A percentile compares a stretch with the other conserved stretches of the same genome.
These are phyloP conservation scores for Diarsia rubi DNA, from an alignment of 2,888 invertebrate species.

Conservation along the genomic window DNA sequence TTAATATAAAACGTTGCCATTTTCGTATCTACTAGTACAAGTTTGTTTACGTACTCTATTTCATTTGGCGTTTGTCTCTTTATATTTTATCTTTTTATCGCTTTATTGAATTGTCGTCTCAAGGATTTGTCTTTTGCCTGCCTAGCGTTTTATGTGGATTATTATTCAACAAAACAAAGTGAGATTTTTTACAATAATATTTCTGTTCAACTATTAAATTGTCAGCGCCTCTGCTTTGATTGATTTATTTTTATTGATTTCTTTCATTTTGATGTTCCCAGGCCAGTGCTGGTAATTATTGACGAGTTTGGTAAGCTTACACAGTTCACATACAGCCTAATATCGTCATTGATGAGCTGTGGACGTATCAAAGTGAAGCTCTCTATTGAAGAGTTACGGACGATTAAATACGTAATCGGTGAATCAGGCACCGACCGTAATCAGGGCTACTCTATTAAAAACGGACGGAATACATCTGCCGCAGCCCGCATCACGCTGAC, in stretches of 20 bases:
- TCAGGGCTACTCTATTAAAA: background rate
- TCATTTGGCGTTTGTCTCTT: conserved; percentile 9
- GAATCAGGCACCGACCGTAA: background rate
- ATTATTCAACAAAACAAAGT: background rate
- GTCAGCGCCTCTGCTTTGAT: background rate
- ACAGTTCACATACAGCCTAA: background rate
- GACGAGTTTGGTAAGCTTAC: background rate
- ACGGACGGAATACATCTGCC: background rate
- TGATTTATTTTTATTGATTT: too few species aligned
- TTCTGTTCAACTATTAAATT: background rate
- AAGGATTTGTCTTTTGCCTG: conserved; percentile 15
- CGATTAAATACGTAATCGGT: conserved; percentile 21
- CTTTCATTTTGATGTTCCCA: background rate
- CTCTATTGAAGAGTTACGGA: conserved; percentile 3
- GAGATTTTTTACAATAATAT: background rate
- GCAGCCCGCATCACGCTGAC: background rate
- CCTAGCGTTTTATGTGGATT: background rate
- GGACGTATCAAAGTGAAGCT: conserved; percentile 26
- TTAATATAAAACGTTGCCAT: conserved; percentile 3
- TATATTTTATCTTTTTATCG: conserved; percentile 22
- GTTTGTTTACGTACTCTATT: conserved; percentile 9
- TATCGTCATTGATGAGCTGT: conserved; percentile 5
- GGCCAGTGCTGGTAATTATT: background rate
- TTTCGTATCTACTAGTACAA: conserved; percentile 10
- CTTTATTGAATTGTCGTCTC: conserved; percentile 33